A percentile compares a stretch with the other conserved stretches of the same genome.
Evolutionary conservation across 2,888 invertebrate genomes (phyloP).

Genomic region (Salticus scenicus): DNA sequence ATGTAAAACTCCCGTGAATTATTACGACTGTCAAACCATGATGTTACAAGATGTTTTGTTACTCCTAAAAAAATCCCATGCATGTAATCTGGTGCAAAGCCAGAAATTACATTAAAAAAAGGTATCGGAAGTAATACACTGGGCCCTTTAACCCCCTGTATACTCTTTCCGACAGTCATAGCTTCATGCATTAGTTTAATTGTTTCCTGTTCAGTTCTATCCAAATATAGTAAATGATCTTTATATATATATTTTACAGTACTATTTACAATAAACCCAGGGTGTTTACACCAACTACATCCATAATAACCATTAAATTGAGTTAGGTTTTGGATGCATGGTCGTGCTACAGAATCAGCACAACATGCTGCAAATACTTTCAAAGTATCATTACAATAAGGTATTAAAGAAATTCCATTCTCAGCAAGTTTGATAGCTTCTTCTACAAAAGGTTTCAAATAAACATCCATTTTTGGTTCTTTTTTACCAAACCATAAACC

Average conservation of each 20-base stretch:
- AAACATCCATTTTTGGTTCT: conserved; percentile 24
- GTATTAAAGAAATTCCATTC: neutral
- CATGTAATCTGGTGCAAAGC: neutral
- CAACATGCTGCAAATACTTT: neutral
- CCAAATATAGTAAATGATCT: too few relatives aligned
- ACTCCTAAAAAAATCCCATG: conserved; percentile 4
- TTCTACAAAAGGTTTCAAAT: conserved; percentile 25
- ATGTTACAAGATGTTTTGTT: neutral
- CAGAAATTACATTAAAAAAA: neutral
- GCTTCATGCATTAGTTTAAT: neutral
- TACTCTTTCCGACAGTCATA: neutral
- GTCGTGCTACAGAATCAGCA: neutral
- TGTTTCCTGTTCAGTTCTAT: neutral
- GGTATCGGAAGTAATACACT: neutral
- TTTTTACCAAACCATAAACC: neutral
- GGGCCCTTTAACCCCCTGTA: neutral
- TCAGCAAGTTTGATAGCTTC: neutral
- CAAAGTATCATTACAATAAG: neutral
- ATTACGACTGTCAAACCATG: neutral
- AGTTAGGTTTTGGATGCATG: neutral
- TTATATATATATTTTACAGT: neutral
- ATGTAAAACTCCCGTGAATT: neutral
- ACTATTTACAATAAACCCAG: neutral
- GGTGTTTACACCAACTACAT: neutral
- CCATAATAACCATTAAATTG: conserved; percentile 26